Evolutionary conservation across 2,888 invertebrate species (phyloP).

Genomic region (Phlogophora meticulosa): DNA sequence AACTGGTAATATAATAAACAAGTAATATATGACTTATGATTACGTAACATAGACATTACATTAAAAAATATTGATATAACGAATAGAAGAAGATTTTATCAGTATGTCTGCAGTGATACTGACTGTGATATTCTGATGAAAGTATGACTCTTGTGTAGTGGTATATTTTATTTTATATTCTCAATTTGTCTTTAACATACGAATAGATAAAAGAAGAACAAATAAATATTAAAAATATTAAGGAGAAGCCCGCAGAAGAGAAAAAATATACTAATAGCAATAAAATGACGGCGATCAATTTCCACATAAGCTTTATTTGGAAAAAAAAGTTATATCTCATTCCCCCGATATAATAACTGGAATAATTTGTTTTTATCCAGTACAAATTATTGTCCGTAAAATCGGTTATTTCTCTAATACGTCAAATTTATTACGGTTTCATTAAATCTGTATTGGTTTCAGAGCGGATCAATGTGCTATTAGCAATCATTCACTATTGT

Average conservation of each 20-base stretch:
- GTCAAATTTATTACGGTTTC: slow-evolving; percentile 22
- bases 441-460: slow-evolving; percentile 18
- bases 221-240: not conserved
- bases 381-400: slow-evolving; percentile 19
- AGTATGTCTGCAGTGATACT: too few species aligned
- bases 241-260: not conserved
- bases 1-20: too few species aligned
- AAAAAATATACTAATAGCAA: not conserved
- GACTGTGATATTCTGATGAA: too few species aligned
- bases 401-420: not conserved
- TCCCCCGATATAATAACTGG: slow-evolving; percentile 15
- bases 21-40: too few species aligned
- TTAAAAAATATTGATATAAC: too few species aligned
- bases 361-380: slow-evolving; percentile 10
- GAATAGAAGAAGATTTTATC: too few species aligned
- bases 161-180: too few species aligned
- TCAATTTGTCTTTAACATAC: too few species aligned
- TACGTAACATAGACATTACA: too few species aligned
- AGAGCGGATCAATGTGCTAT: not conserved
- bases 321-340: slow-evolving; percentile 11
- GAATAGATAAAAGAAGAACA: not conserved
- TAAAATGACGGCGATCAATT: slow-evolving; percentile 17
- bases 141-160: too few species aligned
- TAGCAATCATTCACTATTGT: slow-evolving; percentile 9
- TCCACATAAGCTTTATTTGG: not conserved